Evolutionary conservation across 2,113 vertebrate genomes (phyloP).

Genomic region (Ochotona princeps): DNA sequence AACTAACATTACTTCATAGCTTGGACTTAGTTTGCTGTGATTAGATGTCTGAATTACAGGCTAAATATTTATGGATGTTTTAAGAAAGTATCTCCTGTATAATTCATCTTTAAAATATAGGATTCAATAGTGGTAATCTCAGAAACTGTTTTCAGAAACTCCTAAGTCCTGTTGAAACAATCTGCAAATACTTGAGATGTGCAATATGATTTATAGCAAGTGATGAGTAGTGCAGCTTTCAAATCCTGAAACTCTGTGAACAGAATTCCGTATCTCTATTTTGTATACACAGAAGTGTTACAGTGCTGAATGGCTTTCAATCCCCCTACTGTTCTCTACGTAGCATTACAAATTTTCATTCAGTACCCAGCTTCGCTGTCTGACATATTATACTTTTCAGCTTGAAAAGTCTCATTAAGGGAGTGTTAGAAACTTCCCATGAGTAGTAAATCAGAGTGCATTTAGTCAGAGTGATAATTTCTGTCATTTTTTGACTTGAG

Average conservation of each 20-base stretch:
- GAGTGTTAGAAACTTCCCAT: conserved; percentile 69
- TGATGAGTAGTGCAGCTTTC: background rate
- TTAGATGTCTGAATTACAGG: background rate
- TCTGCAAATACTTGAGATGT: conserved; percentile 9
- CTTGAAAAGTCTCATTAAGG: conserved; percentile 65
- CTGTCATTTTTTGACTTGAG: conserved; percentile 57
- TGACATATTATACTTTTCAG: conserved; percentile 28
- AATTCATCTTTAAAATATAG: background rate
- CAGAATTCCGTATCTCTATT: conserved; percentile 76
- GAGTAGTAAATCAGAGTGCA: conserved; percentile 64
- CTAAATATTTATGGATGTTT: conserved; percentile 27
- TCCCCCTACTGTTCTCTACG: conserved; percentile 63
- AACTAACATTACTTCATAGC: background rate
- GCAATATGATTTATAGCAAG: conserved; percentile 10
- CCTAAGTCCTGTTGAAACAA: background rate
- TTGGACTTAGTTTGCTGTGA: background rate
- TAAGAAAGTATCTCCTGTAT: background rate
- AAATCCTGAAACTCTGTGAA: conserved; percentile 51
- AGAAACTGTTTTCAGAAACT: conserved; percentile 12
- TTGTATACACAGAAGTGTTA: conserved; percentile 56
- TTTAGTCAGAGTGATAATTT: conserved; percentile 66
- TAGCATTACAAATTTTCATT: conserved; percentile 79
- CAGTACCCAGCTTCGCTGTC: conserved; percentile 26
- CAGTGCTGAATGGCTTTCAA: conserved; percentile 79
- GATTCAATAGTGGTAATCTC: background rate